A percentile compares a stretch with the other conserved stretches of the same genome.
These are phyloP conservation scores for Otolemur garnettii DNA, from an alignment of 2,113 vertebrate genomes.

Conservation along the genomic window DNA sequence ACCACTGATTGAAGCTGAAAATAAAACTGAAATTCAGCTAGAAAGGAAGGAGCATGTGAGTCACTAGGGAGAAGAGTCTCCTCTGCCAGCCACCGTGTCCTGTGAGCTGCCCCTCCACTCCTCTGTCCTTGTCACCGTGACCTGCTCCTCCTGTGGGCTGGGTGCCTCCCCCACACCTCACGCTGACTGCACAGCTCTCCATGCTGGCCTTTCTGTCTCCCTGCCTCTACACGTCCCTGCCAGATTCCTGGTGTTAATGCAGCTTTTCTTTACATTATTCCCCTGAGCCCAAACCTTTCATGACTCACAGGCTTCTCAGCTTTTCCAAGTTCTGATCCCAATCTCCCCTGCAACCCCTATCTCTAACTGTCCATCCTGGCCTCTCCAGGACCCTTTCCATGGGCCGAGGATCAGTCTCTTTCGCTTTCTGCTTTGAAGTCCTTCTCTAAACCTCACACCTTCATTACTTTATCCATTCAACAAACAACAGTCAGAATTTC, in stretches of 20 bases:
- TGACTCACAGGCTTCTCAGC: neutral
- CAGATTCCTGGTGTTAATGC: neutral
- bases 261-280: neutral
- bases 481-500: neutral
- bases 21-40: slow-evolving; percentile 78
- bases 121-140: slow-evolving; percentile 37
- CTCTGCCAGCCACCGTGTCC: neutral
- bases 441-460: neutral
- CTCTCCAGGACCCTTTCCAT: neutral
- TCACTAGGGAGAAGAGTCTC: slow-evolving; percentile 23
- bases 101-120: neutral
- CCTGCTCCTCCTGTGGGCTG: neutral
- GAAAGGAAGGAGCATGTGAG: slow-evolving; percentile 42
- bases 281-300: neutral
- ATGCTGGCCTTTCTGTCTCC: neutral
- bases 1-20: slow-evolving; percentile 72
- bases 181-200: neutral
- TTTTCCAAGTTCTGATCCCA: neutral
- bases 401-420: neutral
- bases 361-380: neutral
- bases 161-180: neutral
- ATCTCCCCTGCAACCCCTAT: neutral
- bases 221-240: neutral
- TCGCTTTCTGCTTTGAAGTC: neutral
- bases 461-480: neutral